Base-by-base conservation (phyloP, 2,888 invertebrate species). In the Argynnis bischoffii region DNA sequence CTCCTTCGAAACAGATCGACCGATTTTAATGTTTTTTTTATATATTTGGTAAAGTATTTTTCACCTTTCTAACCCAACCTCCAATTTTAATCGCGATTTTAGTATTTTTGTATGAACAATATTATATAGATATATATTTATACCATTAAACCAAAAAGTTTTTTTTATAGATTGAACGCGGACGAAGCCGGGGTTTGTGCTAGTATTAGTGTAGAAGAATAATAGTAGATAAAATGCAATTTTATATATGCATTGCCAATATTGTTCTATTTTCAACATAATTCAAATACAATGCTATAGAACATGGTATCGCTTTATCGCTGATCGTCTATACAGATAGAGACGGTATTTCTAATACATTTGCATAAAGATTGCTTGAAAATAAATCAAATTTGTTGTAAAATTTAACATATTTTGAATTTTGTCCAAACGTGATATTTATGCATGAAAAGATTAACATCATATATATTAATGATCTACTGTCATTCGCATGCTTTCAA, bases 241-340 rank as follows among this genome's bases (percentile, higher is more conserved):
- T 47, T 57, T 57, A 57, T 47, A 35, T 60, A 61, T 50, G 35
- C 35, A 50, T 16, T 51, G 31, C 47, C 57, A 31, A 61, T 61
- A 18, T 50, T 50, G 51, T 35, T 51, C 31, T 61, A 35, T 51
- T 61, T 61, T 35, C 50, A 31, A n/a, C 60, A 61, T 51, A 50
- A 61, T 51, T 51, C 51, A 35, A 57, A 57, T 48, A 60, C 51
- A 51, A 31, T 60, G 35, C 18, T 51, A 50, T 48, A n/a, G 31
- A 15, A 61, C 35, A 61, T 50, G 50, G 51, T 51, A 61, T 51
- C 48, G 60, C 4, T 31, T 61, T 51, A 61, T 61, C 50, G 60
- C 50, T 50, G 60, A 61, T 61, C 60, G 60, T 50, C 48, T 41
- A 35, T 31, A 61, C 16, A 50, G 61, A 61, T 61, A 61, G 35